Conservation (phyloP, 2,797 vertebrate species). For the Pterois miles region DNA sequence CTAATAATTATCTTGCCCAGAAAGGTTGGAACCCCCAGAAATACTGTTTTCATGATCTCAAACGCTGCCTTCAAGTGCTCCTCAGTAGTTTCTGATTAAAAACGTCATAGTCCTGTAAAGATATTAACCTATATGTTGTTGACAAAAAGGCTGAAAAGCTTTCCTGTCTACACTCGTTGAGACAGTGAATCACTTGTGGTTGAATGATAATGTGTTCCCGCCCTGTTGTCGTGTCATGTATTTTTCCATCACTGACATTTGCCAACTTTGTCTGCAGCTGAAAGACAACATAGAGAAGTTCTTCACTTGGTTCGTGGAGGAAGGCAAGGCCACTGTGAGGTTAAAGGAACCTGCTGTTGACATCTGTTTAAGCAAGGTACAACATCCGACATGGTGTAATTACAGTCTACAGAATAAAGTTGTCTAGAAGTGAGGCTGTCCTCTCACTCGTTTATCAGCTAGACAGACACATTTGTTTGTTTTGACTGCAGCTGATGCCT, state of each 20-base stretch:
- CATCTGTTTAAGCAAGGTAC: conserved; percentile 95
- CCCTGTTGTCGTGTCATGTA: conserved; percentile 24
- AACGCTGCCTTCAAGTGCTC: not conserved
- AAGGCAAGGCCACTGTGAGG: conserved; percentile 96
- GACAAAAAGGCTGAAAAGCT: not conserved
- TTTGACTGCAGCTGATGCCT: conserved; percentile 39
- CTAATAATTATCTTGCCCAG: not conserved
- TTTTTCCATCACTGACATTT: conserved; percentile 41
- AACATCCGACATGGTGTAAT: not conserved
- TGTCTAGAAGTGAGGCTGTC: not conserved
- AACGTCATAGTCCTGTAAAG: not conserved
- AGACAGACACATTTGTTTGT: conserved; percentile 25
- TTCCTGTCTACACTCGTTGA: conserved; percentile 19
- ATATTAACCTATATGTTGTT: not conserved
- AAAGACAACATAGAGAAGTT: conserved; percentile 94
- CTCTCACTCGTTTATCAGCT: not conserved
- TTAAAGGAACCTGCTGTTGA: conserved; percentile 94
- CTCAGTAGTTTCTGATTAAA: not conserved
- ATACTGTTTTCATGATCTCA: conserved; percentile 11
- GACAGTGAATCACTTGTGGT: conserved; percentile 4
- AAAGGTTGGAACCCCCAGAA: not conserved
- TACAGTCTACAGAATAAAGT: not conserved
- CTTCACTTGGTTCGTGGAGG: conserved; percentile 94
- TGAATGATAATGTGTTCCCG: not conserved
- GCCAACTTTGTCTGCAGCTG: conserved; percentile 80